Percentiles rank a stretch among this genome's conserved stretches.
Conservation (phyloP, 92 coral and sea anemone genomes). For the Pocillopora meandrina region DNA sequence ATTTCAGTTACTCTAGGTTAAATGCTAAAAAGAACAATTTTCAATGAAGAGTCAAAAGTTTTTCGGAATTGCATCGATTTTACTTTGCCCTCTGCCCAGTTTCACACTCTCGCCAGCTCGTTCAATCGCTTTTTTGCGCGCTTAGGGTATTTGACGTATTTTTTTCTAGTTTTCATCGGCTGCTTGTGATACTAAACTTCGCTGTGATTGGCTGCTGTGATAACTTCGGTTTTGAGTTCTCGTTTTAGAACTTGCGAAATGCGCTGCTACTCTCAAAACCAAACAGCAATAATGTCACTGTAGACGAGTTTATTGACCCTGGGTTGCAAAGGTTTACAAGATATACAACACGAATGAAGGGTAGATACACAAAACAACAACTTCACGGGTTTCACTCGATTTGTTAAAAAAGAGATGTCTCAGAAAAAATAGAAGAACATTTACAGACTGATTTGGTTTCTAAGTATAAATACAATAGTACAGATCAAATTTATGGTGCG, state of each 20-base stretch:
- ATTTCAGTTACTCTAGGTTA: no score
- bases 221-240: background rate
- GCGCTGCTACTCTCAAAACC: background rate
- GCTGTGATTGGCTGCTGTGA: background rate
- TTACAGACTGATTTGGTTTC: constrained; percentile 16
- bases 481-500: constrained; percentile 12
- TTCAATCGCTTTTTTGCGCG: no score
- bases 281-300: background rate
- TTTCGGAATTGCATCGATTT: no score
- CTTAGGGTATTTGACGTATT: no score
- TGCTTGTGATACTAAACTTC: no score
- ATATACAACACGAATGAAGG: constrained; percentile 35
- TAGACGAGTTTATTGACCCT: constrained; percentile 46
- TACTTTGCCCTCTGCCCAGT: no score
- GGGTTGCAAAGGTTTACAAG: constrained; percentile 36
- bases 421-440: constrained; percentile 20
- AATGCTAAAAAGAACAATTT: no score
- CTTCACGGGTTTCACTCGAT: constrained; percentile 20
- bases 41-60: no score
- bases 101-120: no score
- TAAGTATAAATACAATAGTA: constrained; percentile 42
- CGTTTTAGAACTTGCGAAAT: background rate
- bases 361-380: background rate
- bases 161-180: no score
- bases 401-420: constrained; percentile 27